These are phyloP conservation scores for Loxodonta africana DNA, from an alignment of 2,113 vertebrate species.

Conservation along the genomic window DNA sequence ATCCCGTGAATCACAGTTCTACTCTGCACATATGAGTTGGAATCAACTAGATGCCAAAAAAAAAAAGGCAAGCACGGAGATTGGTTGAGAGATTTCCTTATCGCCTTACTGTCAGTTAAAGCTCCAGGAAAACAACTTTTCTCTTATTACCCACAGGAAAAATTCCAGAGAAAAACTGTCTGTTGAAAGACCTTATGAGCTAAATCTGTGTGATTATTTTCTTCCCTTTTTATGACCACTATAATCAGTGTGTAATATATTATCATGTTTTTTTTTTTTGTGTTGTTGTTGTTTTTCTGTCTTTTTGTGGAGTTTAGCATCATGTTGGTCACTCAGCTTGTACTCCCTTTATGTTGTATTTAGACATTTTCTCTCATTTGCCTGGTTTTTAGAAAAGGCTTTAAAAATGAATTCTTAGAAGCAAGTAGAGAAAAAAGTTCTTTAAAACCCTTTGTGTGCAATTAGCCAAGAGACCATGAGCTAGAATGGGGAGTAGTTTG, in stretches of 20 bases:
- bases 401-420: conserved; percentile 52
- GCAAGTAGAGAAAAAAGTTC: not conserved
- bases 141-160: not conserved
- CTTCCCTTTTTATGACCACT: not conserved
- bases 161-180: not conserved
- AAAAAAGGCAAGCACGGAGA: not conserved
- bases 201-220: not conserved
- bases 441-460: not conserved
- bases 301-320: not conserved
- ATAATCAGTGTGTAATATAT: not conserved
- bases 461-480: not conserved
- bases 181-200: not conserved
- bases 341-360: not conserved
- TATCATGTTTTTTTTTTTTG: not conserved
- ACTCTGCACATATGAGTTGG: too few relatives aligned
- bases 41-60: too few relatives aligned
- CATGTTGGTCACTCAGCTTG: not conserved
- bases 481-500: not conserved
- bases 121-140: not conserved
- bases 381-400: not conserved
- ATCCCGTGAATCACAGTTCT: too few relatives aligned
- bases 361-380: not conserved
- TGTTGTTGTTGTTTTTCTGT: not conserved
- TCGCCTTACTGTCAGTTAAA: not conserved
- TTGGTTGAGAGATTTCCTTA: not conserved